phyloP scores from a whole-genome alignment of 2,888 invertebrate species.

The Papilio protenor region DNA sequence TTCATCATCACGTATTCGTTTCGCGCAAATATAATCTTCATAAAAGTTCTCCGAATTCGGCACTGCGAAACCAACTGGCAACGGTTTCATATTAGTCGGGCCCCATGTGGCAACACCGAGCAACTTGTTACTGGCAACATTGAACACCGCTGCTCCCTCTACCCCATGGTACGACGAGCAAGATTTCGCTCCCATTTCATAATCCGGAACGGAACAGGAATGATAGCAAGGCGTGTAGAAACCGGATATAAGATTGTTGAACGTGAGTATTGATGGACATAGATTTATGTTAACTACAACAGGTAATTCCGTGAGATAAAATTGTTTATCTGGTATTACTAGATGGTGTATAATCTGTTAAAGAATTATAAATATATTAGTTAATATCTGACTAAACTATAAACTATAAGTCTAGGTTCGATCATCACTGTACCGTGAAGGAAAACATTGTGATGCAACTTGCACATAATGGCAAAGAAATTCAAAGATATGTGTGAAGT shows the following conservation, averaged over 20 bases:
- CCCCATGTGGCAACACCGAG: slow-evolving; percentile 72
- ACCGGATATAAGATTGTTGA: slow-evolving; percentile 46
- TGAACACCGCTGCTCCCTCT: slow-evolving; percentile 62
- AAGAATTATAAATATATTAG: not conserved
- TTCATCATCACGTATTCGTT: slow-evolving; percentile 54
- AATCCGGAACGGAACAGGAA: slow-evolving; percentile 56
- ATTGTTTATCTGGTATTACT: slow-evolving; percentile 46
- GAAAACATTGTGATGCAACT: no score
- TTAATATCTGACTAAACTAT: no score
- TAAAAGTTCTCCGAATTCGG: slow-evolving; percentile 62
- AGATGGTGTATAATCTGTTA: slow-evolving; percentile 37
- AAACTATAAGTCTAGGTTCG: no score
- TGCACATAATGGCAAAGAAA: no score
- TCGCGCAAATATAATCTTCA: slow-evolving; percentile 62
- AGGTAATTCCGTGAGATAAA: slow-evolving; percentile 55
- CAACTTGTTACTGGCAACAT: slow-evolving; percentile 52
- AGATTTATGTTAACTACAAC: slow-evolving; percentile 56
- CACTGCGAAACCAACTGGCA: slow-evolving; percentile 68
- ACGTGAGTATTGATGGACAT: slow-evolving; percentile 57
- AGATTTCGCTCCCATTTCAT: slow-evolving; percentile 32
- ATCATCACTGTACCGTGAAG: no score
- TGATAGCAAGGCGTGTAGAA: slow-evolving; percentile 68
- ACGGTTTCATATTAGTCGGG: slow-evolving; percentile 45
- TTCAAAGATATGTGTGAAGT: no score
- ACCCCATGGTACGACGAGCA: slow-evolving; percentile 62